Evolutionary conservation across 2,797 vertebrate species (phyloP).

Genomic region (Smutsia temminckii): DNA sequence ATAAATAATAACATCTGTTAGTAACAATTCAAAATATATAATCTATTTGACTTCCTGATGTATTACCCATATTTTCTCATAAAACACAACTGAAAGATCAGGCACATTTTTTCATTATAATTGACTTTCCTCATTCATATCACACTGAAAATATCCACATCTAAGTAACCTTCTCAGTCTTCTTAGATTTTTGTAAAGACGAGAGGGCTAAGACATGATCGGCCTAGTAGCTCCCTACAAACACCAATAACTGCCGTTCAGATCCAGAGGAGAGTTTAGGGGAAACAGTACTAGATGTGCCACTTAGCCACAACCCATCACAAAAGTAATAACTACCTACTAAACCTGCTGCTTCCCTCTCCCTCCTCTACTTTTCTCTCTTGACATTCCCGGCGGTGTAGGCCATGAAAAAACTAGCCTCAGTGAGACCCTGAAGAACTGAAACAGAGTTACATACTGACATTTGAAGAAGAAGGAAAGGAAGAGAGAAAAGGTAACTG

Average conservation of each 20-base stretch:
- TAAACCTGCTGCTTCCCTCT: constrained; percentile 40
- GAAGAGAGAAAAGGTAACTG: not conserved
- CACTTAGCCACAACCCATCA: constrained; percentile 34
- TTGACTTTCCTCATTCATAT: not conserved
- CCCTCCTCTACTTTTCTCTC: not conserved
- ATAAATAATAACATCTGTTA: not conserved
- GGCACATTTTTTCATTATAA: constrained; percentile 22
- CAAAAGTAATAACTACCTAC: constrained; percentile 62
- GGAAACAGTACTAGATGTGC: constrained; percentile 51
- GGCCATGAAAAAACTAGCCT: not conserved
- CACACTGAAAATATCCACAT: not conserved
- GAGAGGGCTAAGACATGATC: constrained; percentile 34
- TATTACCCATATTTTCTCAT: constrained; percentile 22
- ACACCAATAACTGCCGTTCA: constrained; percentile 25
- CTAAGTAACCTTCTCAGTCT: not conserved
- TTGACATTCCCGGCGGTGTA: not conserved
- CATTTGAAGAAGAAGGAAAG: not conserved
- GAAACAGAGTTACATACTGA: not conserved
- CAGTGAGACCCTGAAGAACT: not conserved
- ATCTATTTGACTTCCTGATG: not conserved
- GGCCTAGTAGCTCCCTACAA: constrained; percentile 20
- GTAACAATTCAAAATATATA: not conserved
- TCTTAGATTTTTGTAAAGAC: constrained; percentile 40
- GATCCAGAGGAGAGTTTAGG: not conserved
- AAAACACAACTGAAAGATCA: not conserved